Evolutionary conservation across 1,140 invertebrate genomes (phyloP).

Genomic region (Leptinotarsa undecemlineata): DNA sequence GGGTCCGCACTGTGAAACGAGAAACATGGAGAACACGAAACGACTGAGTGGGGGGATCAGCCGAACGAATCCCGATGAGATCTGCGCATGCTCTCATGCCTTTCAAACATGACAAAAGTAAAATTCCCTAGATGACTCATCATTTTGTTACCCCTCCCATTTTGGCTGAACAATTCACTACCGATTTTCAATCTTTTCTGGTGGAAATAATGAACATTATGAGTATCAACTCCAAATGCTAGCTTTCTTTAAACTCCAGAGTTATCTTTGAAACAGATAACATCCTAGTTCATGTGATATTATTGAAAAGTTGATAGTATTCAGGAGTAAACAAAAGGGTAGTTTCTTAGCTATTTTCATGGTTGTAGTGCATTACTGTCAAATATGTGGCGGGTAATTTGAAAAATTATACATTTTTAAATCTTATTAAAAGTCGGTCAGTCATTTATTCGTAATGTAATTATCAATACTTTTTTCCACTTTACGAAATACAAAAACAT

Average conservation of each 20-base stretch:
- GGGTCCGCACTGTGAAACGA: constrained; percentile 55
- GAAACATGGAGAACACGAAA: constrained; percentile 56
- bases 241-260: not conserved
- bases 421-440: too few relatives aligned
- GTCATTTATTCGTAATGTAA: too few relatives aligned
- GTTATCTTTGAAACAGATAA: not conserved
- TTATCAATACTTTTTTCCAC: too few relatives aligned
- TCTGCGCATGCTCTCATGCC: constrained; percentile 44
- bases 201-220: too few relatives aligned
- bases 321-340: too few relatives aligned
- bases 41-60: constrained; percentile 54
- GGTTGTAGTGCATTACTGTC: not conserved
- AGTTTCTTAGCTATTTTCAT: not conserved
- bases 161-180: not conserved
- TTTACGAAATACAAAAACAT: too few relatives aligned
- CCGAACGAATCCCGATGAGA: constrained; percentile 45
- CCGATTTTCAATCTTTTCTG: too few relatives aligned
- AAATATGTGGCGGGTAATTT: not conserved
- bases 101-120: constrained; percentile 32
- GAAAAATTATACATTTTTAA: too few relatives aligned
- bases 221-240: too few relatives aligned
- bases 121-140: constrained; percentile 38
- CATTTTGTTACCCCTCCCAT: constrained; percentile 8
- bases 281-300: not conserved
- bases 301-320: not conserved